Conservation (phyloP, 2,888 invertebrate species). For the Holacanthella duospinosa region DNA sequence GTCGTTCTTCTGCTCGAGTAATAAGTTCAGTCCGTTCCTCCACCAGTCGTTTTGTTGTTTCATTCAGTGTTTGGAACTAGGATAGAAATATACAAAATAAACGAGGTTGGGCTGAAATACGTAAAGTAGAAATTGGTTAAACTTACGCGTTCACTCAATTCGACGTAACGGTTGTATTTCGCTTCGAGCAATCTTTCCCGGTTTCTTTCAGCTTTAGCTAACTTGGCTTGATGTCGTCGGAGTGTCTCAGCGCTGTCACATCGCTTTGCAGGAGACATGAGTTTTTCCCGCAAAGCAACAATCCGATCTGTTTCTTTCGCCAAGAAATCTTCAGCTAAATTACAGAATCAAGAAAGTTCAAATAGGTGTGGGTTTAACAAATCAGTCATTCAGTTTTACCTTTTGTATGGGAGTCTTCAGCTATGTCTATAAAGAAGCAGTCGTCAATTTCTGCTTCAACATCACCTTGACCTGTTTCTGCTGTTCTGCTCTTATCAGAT, state of each 20-base stretch:
- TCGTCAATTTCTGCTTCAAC: slow-evolving; percentile 46
- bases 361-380: no score
- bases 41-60: slow-evolving; percentile 33
- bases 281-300: slow-evolving; percentile 29
- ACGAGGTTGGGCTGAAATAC: not conserved
- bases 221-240: slow-evolving; percentile 71
- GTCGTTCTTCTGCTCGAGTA: slow-evolving; percentile 38
- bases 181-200: slow-evolving; percentile 66
- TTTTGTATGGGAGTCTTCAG: not conserved
- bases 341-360: not conserved
- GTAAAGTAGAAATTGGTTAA: not conserved
- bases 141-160: slow-evolving; percentile 32
- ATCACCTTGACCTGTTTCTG: slow-evolving; percentile 42
- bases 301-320: slow-evolving; percentile 26
- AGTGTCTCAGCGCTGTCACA: slow-evolving; percentile 50
- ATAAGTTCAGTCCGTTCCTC: slow-evolving; percentile 28
- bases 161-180: slow-evolving; percentile 34
- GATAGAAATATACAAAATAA: not conserved
- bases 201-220: slow-evolving; percentile 79
- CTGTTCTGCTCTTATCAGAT: no score
- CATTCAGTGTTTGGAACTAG: slow-evolving; percentile 32
- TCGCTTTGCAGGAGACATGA: slow-evolving; percentile 35
- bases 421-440: slow-evolving; percentile 31
- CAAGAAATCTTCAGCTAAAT: slow-evolving; percentile 25
- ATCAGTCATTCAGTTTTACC: not conserved